Evolutionary conservation across 2,888 invertebrate genomes (phyloP), one percentile per base, ranked within the genome.

Genomic region (Mesorhabditis sp.): DNA sequence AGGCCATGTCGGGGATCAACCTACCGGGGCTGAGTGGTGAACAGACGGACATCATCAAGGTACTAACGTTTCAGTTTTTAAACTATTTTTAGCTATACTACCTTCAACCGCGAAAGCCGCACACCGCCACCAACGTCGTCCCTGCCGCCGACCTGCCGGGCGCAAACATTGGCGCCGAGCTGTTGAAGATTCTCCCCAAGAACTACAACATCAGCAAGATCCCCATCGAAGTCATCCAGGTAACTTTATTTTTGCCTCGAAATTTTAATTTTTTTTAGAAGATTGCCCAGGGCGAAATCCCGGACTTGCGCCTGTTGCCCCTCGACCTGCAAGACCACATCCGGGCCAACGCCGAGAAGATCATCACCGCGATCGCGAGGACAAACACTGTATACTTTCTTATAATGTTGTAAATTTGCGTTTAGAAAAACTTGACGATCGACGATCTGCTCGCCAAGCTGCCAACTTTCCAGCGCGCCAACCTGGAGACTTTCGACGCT

Each of bases 401-500:
- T n/a, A 62, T 4, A 45, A 5, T 67, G 4, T 28, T 10, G 7
- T 43, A 62, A 62, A 42, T 43, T 43, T 13, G 10, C 10, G 69
- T 74, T 63, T 62, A 74, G 62, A 72, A 70, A n/a, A 80, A 81
- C 66, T 71, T 78, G 28, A 70, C 80, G 6, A 75, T 84, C 43
- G 84, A 84, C 41, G 83, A 84, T 44, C 74, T 84, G 65, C 72
- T 84, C 41, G 69, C 75, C 44, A 84, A 85, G 67, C 70, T 84
- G 62, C 84, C 84, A 7, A 77, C 73, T 5, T 83, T 83, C 67
- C 82, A 79, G 45, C 73, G 78, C 28, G 79, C 82, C 3, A 77
- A 73, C 43, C 70, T 80, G 44, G 71, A 76, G 2, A 84, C 84
- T 1, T 84, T 84, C 73, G 75, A 80, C 4, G 83, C 84, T 4